Percentiles rank a stretch among this genome's conserved stretches.
phyloP scores from a whole-genome alignment of 2,113 vertebrate genomes.

The Phoenicopterus ruber region DNA sequence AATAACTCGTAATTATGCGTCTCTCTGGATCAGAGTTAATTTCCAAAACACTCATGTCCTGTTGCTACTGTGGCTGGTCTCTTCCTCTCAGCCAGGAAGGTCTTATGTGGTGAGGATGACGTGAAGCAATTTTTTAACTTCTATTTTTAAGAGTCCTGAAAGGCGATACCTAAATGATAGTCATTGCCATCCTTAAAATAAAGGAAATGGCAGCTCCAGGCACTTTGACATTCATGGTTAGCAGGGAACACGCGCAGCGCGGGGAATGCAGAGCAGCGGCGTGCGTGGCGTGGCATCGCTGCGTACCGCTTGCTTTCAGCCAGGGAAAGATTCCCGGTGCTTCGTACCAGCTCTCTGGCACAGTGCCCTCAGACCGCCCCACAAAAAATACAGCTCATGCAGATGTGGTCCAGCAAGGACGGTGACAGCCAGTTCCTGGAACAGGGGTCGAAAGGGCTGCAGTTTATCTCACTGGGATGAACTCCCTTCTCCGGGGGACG shows the following conservation, averaged over 20 bases:
- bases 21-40: not conserved
- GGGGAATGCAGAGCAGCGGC: not conserved
- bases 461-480: not conserved
- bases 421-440: not conserved
- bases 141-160: constrained; percentile 34
- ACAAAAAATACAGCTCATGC: not conserved
- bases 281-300: not conserved
- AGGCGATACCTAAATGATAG: not conserved
- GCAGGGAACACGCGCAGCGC: not conserved
- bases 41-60: not conserved
- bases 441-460: not conserved
- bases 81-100: not conserved
- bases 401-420: not conserved
- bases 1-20: not conserved
- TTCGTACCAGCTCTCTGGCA: not conserved
- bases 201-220: not conserved
- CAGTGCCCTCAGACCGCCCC: not conserved
- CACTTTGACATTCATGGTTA: not conserved
- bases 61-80: not conserved
- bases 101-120: not conserved
- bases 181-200: not conserved
- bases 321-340: not conserved
- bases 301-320: not conserved
- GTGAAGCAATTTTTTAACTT: not conserved
- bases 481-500: not conserved